Evolutionary conservation across 2,888 invertebrate genomes (phyloP), one percentile per base, ranked within the genome.

Genomic region (Laothoe populi): DNA sequence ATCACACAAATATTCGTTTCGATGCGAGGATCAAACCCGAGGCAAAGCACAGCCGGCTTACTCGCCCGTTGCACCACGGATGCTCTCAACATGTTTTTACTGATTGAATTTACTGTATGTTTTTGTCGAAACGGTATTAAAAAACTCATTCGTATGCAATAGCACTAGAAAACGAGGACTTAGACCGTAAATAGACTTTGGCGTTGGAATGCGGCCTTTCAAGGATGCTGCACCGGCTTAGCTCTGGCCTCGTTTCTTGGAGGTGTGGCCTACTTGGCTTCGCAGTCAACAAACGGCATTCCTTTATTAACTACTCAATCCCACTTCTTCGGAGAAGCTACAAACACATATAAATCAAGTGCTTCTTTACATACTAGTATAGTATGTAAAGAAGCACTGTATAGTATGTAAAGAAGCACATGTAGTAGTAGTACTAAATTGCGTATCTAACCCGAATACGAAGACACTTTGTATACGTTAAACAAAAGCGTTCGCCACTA

Each of bases 161-260:
- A 31, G 67, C 63, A 66, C 66, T 68, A 72, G 74, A 81, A 86
- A 89, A 85, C 84, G 86, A 82, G 86, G 83, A 73, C 85, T 88
- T 79, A 82, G 82, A 79, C 87, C 81, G 85, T 88, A 90, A 88
- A 88, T 83, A 88, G 88, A 81, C 76, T 82, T 78, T 69, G 76
- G 67, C 80, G 77, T 71, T 71, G 92, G 92, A 91, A 92, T 92
- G 92, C 80, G 87, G 91, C 90, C 89, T 90, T 80, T 90, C 92
- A 92, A 92, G 92, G 92, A 92, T 92, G 92, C 85, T 85, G 89
- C 82, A 64, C 62, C 64, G 65, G 74, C 70, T 70, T 68, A 73
- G 71, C 69, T 77, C 65, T 76, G 82, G 78, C 87, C 84, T 82
- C 87, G 80, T 78, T 78, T 71, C 8, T 70, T 60, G 58, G 79